These are phyloP conservation scores for Meandrina meandrites DNA, from an alignment of 92 coral and sea anemone species.

Conservation along the genomic window DNA sequence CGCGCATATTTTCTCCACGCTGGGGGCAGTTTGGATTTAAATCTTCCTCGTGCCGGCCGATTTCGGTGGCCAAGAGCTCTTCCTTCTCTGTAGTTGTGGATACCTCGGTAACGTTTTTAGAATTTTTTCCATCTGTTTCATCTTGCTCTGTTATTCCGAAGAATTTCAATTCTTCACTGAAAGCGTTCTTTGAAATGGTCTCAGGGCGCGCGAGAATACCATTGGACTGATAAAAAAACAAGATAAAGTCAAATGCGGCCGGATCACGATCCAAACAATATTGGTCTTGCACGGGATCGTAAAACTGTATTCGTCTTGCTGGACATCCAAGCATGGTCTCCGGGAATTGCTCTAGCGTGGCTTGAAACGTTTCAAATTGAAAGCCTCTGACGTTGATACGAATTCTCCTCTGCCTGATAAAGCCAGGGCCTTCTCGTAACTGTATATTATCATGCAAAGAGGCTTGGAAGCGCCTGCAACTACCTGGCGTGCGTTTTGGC, in stretches of 20 bases:
- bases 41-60: background rate
- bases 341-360: slow-evolving; percentile 85
- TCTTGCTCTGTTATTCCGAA: slow-evolving; percentile 59
- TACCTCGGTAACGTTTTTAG: background rate
- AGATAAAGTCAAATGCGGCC: slow-evolving; percentile 76
- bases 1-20: slow-evolving; percentile 13
- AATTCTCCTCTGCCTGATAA: slow-evolving; percentile 36
- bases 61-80: background rate
- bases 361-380: slow-evolving; percentile 74
- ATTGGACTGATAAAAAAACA: slow-evolving; percentile 91
- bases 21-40: background rate
- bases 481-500: background rate
- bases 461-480: background rate
- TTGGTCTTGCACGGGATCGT: slow-evolving; percentile 64
- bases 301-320: slow-evolving; percentile 66
- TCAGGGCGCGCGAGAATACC: slow-evolving; percentile 90
- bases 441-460: background rate
- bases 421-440: background rate
- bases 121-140: background rate
- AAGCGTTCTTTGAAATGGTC: slow-evolving; percentile 67
- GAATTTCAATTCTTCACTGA: slow-evolving; percentile 80
- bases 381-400: slow-evolving; percentile 82
- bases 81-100: background rate
- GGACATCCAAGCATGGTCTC: slow-evolving; percentile 86
- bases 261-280: slow-evolving; percentile 82